Conservation (phyloP, 2,797 vertebrate genomes). For the Fistularia tabacaria region DNA sequence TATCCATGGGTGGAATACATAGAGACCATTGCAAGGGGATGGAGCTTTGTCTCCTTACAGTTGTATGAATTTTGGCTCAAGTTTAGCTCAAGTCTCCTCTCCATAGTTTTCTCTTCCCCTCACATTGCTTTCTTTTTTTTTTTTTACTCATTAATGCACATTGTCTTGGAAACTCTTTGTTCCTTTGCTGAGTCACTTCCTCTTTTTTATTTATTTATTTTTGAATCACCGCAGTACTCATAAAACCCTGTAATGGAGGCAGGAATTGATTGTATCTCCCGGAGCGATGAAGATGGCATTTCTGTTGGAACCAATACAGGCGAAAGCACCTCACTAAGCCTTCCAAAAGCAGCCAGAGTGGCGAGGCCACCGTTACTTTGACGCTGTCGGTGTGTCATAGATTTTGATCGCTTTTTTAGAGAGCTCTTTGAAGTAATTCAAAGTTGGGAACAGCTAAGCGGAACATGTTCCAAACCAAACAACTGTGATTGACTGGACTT, state of each 20-base stretch:
- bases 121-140: slow-evolving; percentile 26
- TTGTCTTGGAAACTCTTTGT: slow-evolving; percentile 1
- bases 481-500: too few relatives aligned
- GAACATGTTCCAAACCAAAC: too few relatives aligned
- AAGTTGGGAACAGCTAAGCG: too few relatives aligned
- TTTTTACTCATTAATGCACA: slow-evolving; percentile 2
- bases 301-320: slow-evolving; percentile 9
- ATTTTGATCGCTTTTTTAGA: too few relatives aligned
- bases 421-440: too few relatives aligned
- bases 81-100: too few relatives aligned
- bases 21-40: background rate
- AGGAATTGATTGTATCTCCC: slow-evolving; percentile 38
- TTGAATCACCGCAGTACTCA: slow-evolving; percentile 14
- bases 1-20: slow-evolving; percentile 16
- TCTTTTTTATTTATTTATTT: slow-evolving; percentile 3
- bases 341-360: too few relatives aligned
- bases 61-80: slow-evolving; percentile 1
- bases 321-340: slow-evolving; percentile 6
- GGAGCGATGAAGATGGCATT: slow-evolving; percentile 13
- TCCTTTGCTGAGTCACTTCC: slow-evolving; percentile 32
- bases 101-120: slow-evolving; percentile 8
- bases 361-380: too few relatives aligned
- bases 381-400: too few relatives aligned
- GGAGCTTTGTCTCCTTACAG: background rate
- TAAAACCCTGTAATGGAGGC: slow-evolving; percentile 33